Evolutionary conservation across 2,797 vertebrate genomes (phyloP).

Genomic region (Sarcophilus harrisii): DNA sequence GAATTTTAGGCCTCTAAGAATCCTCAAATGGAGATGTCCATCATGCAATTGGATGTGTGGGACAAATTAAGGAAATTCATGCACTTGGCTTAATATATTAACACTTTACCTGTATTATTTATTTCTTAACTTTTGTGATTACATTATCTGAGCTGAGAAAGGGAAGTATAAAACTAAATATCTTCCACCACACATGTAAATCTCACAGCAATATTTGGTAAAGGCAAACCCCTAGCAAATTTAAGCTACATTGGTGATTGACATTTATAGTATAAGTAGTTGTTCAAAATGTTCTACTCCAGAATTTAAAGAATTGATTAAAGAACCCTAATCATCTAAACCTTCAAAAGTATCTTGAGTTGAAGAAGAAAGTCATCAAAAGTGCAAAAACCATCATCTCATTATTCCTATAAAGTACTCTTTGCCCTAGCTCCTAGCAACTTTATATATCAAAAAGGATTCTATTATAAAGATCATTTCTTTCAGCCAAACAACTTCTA

Average conservation of each 20-base stretch:
- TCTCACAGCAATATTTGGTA: not conserved
- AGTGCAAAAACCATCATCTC: not conserved
- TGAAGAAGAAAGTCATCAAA: not conserved
- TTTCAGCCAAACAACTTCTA: not conserved
- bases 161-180: not conserved
- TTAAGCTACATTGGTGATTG: not conserved
- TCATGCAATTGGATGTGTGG: not conserved
- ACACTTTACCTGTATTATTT: not conserved
- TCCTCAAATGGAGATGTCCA: not conserved
- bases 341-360: not conserved
- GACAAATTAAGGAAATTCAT: not conserved
- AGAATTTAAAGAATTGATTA: not conserved
- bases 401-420: not conserved
- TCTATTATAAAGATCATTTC: not conserved
- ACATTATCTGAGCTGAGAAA: not conserved
- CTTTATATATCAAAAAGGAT: not conserved
- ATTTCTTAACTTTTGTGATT: not conserved
- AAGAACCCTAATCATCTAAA: not conserved
- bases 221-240: not conserved
- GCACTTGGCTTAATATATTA: not conserved
- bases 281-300: not conserved
- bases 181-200: not conserved
- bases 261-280: not conserved
- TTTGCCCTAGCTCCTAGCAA: not conserved
- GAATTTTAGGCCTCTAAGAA: not conserved